A percentile compares a stretch with the other conserved stretches of the same genome.
Evolutionary conservation across 2,888 invertebrate genomes (phyloP).

Genomic region (Pandemis heparana): DNA sequence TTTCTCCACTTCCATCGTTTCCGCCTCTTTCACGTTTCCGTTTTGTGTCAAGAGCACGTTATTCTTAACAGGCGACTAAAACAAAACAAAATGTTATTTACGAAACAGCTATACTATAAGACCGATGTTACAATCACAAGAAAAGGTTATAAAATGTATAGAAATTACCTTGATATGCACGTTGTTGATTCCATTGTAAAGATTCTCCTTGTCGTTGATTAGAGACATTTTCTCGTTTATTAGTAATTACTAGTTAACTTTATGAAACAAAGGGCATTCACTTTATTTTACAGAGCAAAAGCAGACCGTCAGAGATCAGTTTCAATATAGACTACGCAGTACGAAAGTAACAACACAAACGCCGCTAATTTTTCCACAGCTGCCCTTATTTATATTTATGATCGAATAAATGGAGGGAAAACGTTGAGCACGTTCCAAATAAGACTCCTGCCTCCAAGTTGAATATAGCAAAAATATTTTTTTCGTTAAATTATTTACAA

Average conservation of each 20-base stretch:
- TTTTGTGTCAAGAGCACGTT: slow-evolving; percentile 66
- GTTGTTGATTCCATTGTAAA: slow-evolving; percentile 69
- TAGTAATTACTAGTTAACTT: not conserved
- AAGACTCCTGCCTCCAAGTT: not conserved
- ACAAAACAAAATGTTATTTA: slow-evolving; percentile 26
- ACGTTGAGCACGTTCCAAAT: slow-evolving; percentile 14
- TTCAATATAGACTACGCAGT: too few relatives aligned
- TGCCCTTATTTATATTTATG: slow-evolving; percentile 31
- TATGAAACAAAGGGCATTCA: slow-evolving; percentile 22
- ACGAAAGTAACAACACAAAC: not conserved
- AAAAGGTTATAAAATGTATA: slow-evolving; percentile 31
- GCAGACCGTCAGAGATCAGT: slow-evolving; percentile 1
- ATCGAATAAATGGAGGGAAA: slow-evolving; percentile 34
- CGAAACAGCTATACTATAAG: slow-evolving; percentile 4
- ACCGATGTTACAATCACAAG: not conserved
- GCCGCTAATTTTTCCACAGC: slow-evolving; percentile 38
- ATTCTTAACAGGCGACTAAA: slow-evolving; percentile 79
- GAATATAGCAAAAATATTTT: not conserved
- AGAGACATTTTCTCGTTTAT: slow-evolving; percentile 60
- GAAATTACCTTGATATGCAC: slow-evolving; percentile 76
- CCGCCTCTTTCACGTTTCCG: slow-evolving; percentile 56
- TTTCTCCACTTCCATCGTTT: slow-evolving; percentile 70
- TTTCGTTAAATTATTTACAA: not conserved
- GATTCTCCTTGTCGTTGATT: slow-evolving; percentile 74
- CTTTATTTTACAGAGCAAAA: not conserved